Evolutionary conservation across 64 coral and sea anemone species (phyloP).

Genomic region (Pachyseris speciosa): DNA sequence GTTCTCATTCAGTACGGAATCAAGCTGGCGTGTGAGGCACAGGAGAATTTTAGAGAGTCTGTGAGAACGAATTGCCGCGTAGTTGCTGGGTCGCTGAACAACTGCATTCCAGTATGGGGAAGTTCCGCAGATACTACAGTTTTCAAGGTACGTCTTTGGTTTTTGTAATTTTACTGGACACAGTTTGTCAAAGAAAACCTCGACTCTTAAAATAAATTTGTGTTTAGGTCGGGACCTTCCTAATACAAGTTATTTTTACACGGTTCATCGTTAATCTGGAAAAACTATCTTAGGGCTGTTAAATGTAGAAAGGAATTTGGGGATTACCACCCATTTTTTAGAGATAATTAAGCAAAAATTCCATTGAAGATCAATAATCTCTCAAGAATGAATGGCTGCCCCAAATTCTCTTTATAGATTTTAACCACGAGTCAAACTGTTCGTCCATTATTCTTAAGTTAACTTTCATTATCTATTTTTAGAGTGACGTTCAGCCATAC

Average conservation of each 20-base stretch:
- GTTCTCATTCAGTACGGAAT: slow-evolving; percentile 79
- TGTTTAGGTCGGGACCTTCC: no score
- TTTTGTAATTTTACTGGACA: not conserved
- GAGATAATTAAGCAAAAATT: no score
- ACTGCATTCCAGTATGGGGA: slow-evolving; percentile 30
- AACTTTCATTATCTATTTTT: not conserved
- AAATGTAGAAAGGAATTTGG: no score
- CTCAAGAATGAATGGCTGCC: no score
- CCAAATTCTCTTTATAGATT: no score
- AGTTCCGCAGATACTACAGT: not conserved
- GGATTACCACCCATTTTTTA: no score
- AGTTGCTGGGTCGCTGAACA: slow-evolving; percentile 34
- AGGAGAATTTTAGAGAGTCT: slow-evolving; percentile 24
- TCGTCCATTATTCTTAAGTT: not conserved
- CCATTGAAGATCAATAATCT: no score
- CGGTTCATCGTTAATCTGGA: no score
- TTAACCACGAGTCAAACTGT: no score
- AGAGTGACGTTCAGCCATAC: slow-evolving; percentile 67
- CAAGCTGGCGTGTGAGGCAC: slow-evolving; percentile 84
- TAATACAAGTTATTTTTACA: no score
- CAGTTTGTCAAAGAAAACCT: not conserved
- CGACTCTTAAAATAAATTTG: slow-evolving; percentile 15
- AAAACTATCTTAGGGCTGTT: no score
- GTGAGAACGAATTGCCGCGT: slow-evolving; percentile 50
- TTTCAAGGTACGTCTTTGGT: slow-evolving; percentile 33